Evolutionary conservation across 2,113 vertebrate genomes (phyloP).

Genomic region (Spizaetus ornatus): DNA sequence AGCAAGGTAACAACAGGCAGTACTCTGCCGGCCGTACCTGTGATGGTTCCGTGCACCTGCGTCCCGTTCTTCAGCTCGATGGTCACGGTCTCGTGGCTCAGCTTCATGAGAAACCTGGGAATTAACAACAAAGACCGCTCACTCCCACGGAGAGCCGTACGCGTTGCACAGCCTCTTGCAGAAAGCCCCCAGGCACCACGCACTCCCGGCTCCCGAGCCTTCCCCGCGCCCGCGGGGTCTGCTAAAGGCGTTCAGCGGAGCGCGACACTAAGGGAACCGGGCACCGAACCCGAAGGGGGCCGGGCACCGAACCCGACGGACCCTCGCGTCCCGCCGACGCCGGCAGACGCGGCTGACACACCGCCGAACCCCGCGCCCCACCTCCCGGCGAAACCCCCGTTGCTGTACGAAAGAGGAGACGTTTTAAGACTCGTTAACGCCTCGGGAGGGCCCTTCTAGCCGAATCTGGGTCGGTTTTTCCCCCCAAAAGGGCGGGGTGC

Average conservation of each 20-base stretch:
- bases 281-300: too few species aligned
- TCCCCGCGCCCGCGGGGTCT: not conserved
- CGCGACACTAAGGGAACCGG: too few species aligned
- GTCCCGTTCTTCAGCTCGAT: constrained; percentile 98
- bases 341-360: too few species aligned
- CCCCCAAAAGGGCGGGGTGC: too few species aligned
- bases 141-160: not conserved
- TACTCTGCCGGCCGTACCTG: constrained; percentile 71
- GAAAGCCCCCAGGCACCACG: fast-evolving
- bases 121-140: not conserved
- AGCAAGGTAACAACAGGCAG: fast-evolving
- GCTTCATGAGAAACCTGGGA: constrained; percentile 96
- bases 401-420: fast-evolving
- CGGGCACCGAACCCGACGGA: too few species aligned
- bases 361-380: fast-evolving
- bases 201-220: fast-evolving
- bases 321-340: too few species aligned
- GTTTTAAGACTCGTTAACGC: fast-evolving
- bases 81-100: constrained; percentile 98
- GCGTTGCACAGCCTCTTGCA: fast-evolving
- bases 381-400: fast-evolving
- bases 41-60: constrained; percentile 97
- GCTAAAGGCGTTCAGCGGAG: too few species aligned
- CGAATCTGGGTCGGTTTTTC: fast-evolving
- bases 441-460: fast-evolving